Evolutionary conservation across 2,888 invertebrate species (phyloP).

Genomic region (Protophormia terraenovae): DNA sequence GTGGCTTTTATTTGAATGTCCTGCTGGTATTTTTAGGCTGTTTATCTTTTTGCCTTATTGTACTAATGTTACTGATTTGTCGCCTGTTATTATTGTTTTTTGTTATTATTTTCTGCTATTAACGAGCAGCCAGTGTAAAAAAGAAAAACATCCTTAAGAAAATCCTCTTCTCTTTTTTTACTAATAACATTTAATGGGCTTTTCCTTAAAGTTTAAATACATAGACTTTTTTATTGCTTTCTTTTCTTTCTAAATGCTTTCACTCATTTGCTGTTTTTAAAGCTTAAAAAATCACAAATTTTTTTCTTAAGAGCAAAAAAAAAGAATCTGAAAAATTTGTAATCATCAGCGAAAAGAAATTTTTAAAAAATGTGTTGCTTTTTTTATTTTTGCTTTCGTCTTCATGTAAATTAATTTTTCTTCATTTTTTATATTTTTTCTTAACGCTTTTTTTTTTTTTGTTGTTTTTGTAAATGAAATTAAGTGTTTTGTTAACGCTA

Average conservation of each 20-base stretch:
- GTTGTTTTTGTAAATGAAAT: constrained; percentile 56
- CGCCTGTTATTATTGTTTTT: constrained; percentile 55
- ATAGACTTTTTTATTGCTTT: not conserved
- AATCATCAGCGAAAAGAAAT: constrained; percentile 53
- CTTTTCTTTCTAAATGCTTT: not conserved
- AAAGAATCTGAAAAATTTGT: constrained; percentile 45
- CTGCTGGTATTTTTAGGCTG: not conserved
- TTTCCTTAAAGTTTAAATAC: constrained; percentile 31
- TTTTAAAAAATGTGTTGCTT: not conserved
- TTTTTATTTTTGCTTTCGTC: not conserved
- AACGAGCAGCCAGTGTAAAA: not conserved
- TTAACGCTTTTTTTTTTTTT: not conserved
- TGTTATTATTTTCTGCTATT: constrained; percentile 26
- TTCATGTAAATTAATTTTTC: constrained; percentile 63
- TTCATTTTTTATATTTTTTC: constrained; percentile 16
- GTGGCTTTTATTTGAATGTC: not conserved
- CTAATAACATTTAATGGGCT: constrained; percentile 60
- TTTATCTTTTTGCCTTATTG: not conserved
- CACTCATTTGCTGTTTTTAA: not conserved
- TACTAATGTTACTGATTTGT: constrained; percentile 56
- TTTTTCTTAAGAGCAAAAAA: constrained; percentile 1
- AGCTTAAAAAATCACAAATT: constrained; percentile 14
- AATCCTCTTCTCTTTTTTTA: constrained; percentile 31
- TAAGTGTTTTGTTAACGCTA: constrained; percentile 63
- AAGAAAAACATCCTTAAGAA: constrained; percentile 3